Percentiles rank a stretch among this genome's conserved stretches.
Conservation (phyloP, 2,113 vertebrate genomes). For the Microcebus ravelobensis region DNA sequence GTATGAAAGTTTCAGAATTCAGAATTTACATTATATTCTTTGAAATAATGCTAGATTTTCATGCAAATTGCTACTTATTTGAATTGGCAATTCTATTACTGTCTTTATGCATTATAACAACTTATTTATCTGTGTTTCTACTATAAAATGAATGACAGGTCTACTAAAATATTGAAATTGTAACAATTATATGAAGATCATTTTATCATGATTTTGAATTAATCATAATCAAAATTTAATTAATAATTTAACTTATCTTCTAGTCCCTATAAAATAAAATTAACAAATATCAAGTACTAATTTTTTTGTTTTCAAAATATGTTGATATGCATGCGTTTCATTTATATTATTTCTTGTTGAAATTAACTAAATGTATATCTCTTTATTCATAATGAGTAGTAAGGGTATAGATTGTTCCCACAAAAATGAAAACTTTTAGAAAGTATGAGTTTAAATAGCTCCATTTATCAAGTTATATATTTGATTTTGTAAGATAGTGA, state of each 20-base stretch:
- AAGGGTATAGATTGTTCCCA: neutral
- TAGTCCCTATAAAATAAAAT: neutral
- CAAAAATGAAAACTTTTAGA: neutral
- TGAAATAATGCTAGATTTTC: neutral
- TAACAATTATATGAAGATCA: neutral
- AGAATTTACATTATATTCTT: neutral
- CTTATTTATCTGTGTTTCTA: neutral
- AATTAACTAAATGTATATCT: conserved; percentile 3
- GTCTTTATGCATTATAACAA: neutral
- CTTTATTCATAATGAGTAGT: neutral
- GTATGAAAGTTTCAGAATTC: neutral
- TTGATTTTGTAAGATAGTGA: neutral
- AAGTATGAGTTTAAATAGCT: neutral
- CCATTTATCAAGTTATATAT: neutral
- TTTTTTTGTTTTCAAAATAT: neutral
- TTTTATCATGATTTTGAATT: neutral
- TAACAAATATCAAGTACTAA: neutral
- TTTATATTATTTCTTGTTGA: neutral
- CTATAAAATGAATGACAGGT: neutral
- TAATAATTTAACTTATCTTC: neutral
- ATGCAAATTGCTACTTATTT: neutral
- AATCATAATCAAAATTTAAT: neutral
- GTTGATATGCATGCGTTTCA: neutral
- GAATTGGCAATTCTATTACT: neutral
- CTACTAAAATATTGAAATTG: neutral